Base-by-base conservation (phyloP, 2,888 invertebrate species). In the Agrotis exclamationis region DNA sequence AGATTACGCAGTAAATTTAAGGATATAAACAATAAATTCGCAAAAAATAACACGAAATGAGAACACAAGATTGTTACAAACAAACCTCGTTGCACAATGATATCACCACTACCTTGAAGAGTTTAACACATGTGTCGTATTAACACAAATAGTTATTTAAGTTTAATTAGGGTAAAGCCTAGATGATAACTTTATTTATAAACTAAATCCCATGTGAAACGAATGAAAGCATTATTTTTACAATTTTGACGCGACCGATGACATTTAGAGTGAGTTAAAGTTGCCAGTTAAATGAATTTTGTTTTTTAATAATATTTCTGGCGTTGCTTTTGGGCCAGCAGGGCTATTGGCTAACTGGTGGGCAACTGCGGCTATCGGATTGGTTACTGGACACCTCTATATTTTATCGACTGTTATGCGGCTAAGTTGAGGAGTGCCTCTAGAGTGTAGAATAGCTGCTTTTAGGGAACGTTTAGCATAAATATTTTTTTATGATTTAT, bases 201-300 rank as follows among this genome's bases (percentile, higher is more conserved):
- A 76, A 73, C 66, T 85, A 68, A 73, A 73, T 56, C 63, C 71
- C 81, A 74, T 79, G 70, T 79, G 71, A 72, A 74, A 77, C 57
- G 69, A 75, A 79, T 22, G 69, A 81, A 82, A 77, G 85, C 87
- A 85, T 80, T 85, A 81, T 85, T 85, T 86, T 86, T 77, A 66
- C 71, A 67, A 79, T 71, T 74, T 85, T 86, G 81, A 85, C 83
- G 44, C 70, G 20, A 63, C 44, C 22, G 28, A 51, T 79, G 81
- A 80, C 81, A 81, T 75, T 79, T 51, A 18, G n/a, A n/a, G n/a
- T 6, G 5, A 7, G n/a, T 13, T 1, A 44, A 57, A 76, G 68
- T 80, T 81, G 76, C 83, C 63, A 48, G 39, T 1, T 39, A 39
- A 39, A 11, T 1, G 13, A 13, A 22, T 80, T 68, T 71, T 63